phyloP scores from a whole-genome alignment of 2,888 invertebrate species.

The Tridacna crocea region DNA sequence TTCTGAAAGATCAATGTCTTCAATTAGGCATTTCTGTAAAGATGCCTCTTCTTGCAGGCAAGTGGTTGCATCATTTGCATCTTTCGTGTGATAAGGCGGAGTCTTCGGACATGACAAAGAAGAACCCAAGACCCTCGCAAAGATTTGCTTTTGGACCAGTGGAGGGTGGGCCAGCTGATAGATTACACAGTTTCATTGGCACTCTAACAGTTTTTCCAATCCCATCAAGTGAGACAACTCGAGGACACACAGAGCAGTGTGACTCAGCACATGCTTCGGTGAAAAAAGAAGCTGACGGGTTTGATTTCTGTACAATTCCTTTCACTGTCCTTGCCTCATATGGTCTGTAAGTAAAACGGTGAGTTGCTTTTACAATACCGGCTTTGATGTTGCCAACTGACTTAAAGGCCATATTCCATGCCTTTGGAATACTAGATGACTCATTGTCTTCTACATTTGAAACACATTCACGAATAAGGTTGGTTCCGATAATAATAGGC shows the following conservation, averaged over 20 bases:
- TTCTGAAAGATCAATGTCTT: conserved; percentile 32
- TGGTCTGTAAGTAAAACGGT: neutral
- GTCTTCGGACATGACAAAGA: neutral
- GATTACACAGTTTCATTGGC: neutral
- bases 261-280: neutral
- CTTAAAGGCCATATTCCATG: neutral
- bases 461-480: neutral
- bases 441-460: neutral
- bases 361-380: neutral
- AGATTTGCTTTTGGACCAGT: neutral
- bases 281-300: neutral
- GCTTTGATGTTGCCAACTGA: too few species aligned
- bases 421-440: neutral
- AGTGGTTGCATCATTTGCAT: neutral
- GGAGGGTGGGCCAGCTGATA: neutral
- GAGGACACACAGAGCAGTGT: neutral
- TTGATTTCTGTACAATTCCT: neutral
- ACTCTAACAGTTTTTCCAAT: neutral
- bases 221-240: neutral
- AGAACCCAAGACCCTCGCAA: neutral
- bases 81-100: neutral
- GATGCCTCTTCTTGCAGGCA: neutral
- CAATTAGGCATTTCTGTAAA: neutral
- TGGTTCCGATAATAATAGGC: too few species aligned
- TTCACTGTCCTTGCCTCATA: neutral